Percentiles rank a stretch among this genome's conserved stretches.
phyloP scores from a whole-genome alignment of 2,113 vertebrate species.

The Carollia perspicillata region DNA sequence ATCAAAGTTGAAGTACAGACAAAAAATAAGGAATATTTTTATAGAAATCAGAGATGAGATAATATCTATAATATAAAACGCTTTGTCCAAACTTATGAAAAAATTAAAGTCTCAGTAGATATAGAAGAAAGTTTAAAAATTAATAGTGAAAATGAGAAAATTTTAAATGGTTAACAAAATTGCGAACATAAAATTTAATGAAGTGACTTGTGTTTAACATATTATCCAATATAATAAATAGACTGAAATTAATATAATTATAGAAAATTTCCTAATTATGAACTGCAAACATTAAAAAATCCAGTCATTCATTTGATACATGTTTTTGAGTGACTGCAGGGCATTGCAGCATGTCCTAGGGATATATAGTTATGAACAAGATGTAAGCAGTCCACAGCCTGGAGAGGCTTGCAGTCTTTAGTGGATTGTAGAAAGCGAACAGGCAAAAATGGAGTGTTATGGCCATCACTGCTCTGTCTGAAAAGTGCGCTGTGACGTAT shows the following conservation, averaged over 20 bases:
- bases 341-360: background rate
- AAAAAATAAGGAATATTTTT: background rate
- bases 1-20: background rate
- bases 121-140: background rate
- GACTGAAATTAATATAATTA: background rate
- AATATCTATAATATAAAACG: background rate
- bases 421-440: background rate
- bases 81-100: background rate
- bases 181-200: slow-evolving; percentile 25
- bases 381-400: background rate
- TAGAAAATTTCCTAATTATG: background rate
- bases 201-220: background rate
- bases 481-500: background rate
- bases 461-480: background rate
- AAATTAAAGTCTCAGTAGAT: background rate
- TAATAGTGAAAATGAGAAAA: background rate
- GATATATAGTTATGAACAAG: background rate
- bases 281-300: background rate
- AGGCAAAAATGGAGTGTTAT: background rate
- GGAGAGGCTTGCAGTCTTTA: background rate
- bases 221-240: background rate
- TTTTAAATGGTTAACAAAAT: background rate
- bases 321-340: background rate
- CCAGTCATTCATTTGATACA: background rate
- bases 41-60: background rate